Evolutionary conservation across 2,888 invertebrate genomes (phyloP).

Genomic region (Lepidocyrtoides sp.): DNA sequence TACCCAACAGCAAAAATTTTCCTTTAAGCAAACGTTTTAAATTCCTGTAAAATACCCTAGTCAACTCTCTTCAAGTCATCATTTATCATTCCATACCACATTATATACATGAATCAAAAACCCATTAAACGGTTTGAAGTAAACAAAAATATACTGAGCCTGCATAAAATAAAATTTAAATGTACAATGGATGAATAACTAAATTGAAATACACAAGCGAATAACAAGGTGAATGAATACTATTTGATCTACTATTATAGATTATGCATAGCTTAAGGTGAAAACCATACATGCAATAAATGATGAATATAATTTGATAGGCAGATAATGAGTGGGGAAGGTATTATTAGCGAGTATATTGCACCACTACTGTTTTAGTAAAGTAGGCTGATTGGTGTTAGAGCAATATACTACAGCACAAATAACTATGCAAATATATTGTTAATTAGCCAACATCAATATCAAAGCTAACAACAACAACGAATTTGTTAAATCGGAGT

Average conservation of each 20-base stretch:
- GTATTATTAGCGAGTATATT: too few species aligned
- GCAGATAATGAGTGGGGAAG: too few species aligned
- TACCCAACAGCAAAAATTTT: slow-evolving; percentile 11
- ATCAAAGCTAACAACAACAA: too few species aligned
- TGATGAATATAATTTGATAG: too few species aligned
- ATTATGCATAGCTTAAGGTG: neutral
- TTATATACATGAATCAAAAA: neutral
- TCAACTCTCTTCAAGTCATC: too few species aligned
- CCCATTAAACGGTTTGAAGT: neutral
- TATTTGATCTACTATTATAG: too few species aligned
- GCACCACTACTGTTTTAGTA: too few species aligned
- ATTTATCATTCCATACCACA: neutral
- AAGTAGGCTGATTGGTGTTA: too few species aligned
- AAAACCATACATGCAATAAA: neutral
- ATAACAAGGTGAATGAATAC: neutral
- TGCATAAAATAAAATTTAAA: neutral
- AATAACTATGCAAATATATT: too few species aligned
- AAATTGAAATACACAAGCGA: slow-evolving; percentile 1
- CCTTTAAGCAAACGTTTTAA: too few species aligned
- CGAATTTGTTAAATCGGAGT: neutral
- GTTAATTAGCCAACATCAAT: neutral
- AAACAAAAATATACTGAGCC: neutral
- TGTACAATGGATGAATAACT: neutral
- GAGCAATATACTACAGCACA: too few species aligned
- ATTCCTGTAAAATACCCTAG: too few species aligned